These are phyloP conservation scores for Eulemur rubriventer DNA, from an alignment of 2,797 vertebrate species.

Conservation along the genomic window DNA sequence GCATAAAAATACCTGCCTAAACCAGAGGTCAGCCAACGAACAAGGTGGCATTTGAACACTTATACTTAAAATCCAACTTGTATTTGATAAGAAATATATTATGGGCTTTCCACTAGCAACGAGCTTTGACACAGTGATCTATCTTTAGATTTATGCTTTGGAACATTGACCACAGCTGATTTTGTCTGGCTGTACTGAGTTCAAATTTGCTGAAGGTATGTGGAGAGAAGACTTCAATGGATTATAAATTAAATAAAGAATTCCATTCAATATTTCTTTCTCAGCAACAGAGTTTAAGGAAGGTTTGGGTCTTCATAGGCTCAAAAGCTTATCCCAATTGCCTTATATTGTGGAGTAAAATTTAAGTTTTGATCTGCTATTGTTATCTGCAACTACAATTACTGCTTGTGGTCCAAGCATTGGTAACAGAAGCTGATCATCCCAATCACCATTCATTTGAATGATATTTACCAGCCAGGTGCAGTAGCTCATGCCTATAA, in stretches of 20 bases:
- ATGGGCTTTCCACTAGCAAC: neutral
- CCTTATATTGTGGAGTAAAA: neutral
- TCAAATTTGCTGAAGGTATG: neutral
- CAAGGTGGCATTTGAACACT: conserved; percentile 46
- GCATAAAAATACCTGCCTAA: conserved; percentile 51
- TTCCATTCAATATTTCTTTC: neutral
- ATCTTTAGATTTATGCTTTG: conserved; percentile 54
- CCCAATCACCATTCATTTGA: neutral
- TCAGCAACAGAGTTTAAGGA: neutral
- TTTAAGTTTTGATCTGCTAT: neutral
- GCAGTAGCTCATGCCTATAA: neutral
- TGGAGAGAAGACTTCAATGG: neutral
- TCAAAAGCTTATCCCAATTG: neutral
- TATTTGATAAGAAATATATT: conserved; percentile 50
- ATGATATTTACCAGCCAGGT: neutral
- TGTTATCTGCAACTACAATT: neutral
- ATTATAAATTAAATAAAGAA: conserved; percentile 40
- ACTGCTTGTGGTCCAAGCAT: neutral
- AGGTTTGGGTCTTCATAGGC: neutral
- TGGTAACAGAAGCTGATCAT: neutral
- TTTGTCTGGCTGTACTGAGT: neutral
- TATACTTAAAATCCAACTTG: conserved; percentile 58
- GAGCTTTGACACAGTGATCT: neutral
- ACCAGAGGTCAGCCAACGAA: conserved; percentile 37
- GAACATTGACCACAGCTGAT: neutral